Evolutionary conservation across 1,140 invertebrate genomes (phyloP), one percentile per base, ranked within the genome.

Genomic region (Lucilia cuprina): DNA sequence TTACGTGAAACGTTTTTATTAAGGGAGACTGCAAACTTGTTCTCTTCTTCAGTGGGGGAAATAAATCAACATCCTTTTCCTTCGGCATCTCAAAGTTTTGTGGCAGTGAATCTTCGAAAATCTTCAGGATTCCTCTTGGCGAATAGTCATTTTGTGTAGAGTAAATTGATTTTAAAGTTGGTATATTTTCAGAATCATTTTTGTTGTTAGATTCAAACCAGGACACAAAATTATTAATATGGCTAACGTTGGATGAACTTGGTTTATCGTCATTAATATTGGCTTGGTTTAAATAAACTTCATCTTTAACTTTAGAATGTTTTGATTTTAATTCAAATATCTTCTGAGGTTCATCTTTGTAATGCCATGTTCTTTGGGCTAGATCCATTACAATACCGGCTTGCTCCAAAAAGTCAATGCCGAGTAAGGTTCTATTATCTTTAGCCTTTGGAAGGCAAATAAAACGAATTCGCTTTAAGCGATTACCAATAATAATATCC

Each of bases 391-490:
- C 35, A 41, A 41, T 41, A 41, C 35, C 80, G 5, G 55, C 47
- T 60, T 84, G 84, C 75, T 84, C 84, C 10, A 83, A 21, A 19
- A 84, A 83, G 50, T 83, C 70, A 17, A 77, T 83, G 5, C 80
- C 80, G 19, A 84, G 4, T 25, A 83, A 35, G 2, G 80, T 84
- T 50, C 70, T 49, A 49, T 85, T 85, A 49, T 85, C 35, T 25
- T 17, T 47, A 19, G 35, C 35, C 35, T 3, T 41, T 41, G 35
- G 35, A 5, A 41, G 35, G n/a, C 25, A 75, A 14, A 75, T 34
- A 12, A 75, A 75, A 13, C 74, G 10, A 17, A 75, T 75, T 10
- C 65, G n/a, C n/a, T 34, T 34, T 8, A 34, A 34, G 9, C 74
- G 21, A 34, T 75, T 75, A 17, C 74, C 74, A 75, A 75, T 75